Conservation (phyloP, 1,140 invertebrate genomes). For the Alviniconcha marisindica region DNA sequence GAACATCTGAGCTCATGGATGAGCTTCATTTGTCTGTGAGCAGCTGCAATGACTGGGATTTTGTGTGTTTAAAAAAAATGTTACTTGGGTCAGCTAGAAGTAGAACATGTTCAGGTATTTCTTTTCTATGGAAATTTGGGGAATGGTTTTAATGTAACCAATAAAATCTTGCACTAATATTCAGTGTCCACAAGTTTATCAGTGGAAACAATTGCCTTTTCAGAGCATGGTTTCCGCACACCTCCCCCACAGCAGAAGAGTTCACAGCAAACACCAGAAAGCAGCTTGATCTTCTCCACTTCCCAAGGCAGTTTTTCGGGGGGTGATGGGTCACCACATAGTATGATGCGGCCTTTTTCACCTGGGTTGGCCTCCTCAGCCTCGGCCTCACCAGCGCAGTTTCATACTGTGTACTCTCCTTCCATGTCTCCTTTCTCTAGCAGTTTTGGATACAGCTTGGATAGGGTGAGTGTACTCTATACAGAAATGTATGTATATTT, state of each 20-base stretch:
- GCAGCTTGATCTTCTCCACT: slow-evolving; percentile 36
- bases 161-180: too few relatives aligned
- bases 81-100: too few relatives aligned
- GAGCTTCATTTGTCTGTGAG: too few relatives aligned
- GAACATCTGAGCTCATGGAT: too few relatives aligned
- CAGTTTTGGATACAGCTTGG: slow-evolving; percentile 9
- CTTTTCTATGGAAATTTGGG: too few relatives aligned
- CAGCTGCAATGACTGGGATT: too few relatives aligned
- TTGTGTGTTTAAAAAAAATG: too few relatives aligned
- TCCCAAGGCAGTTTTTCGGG: slow-evolving; percentile 36
- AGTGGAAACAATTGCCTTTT: background rate
- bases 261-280: slow-evolving; percentile 12
- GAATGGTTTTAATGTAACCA: too few relatives aligned
- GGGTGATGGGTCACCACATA: slow-evolving; percentile 33
- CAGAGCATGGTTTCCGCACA: slow-evolving; percentile 44
- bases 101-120: too few relatives aligned
- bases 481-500: background rate
- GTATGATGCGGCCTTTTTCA: slow-evolving; percentile 14
- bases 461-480: slow-evolving; percentile 1
- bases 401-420: slow-evolving; percentile 13
- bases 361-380: slow-evolving; percentile 17
- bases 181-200: too few relatives aligned
- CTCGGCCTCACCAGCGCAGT: background rate
- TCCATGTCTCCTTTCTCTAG: slow-evolving; percentile 12
- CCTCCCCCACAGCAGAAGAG: slow-evolving; percentile 27